A percentile compares a stretch with the other conserved stretches of the same genome.
These are phyloP conservation scores for Hylaeus anthracinus DNA, from an alignment of 1,140 invertebrate genomes.

Conservation along the genomic window DNA sequence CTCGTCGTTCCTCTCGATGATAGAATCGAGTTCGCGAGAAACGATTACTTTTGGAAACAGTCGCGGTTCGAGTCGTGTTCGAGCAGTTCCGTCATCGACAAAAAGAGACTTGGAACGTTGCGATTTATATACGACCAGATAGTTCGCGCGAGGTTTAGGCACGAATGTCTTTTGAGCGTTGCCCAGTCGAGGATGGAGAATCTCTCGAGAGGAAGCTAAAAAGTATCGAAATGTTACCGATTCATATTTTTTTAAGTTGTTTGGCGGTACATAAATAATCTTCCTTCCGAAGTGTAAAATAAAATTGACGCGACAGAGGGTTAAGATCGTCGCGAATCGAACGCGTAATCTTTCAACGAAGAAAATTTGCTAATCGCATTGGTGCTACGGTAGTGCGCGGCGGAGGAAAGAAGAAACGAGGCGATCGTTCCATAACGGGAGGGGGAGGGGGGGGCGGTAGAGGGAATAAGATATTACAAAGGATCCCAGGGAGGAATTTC, in stretches of 20 bases:
- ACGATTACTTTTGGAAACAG: conserved; percentile 16
- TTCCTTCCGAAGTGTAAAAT: no score
- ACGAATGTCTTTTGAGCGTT: no score
- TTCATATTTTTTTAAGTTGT: no score
- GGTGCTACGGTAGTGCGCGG: neutral
- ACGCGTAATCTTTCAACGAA: neutral
- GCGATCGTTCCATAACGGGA: conserved; percentile 3
- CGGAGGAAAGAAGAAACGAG: neutral
- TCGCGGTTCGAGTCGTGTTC: neutral
- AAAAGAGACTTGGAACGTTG: neutral
- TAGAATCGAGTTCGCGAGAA: conserved; percentile 32
- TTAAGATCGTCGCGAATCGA: neutral
- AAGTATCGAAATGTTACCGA: no score
- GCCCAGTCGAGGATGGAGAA: no score
- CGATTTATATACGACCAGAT: no score
- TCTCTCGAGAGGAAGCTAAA: no score
- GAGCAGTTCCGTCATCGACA: neutral
- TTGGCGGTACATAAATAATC: no score
- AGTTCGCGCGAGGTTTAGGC: no score
- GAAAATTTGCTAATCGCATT: conserved; percentile 13
- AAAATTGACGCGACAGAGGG: no score
- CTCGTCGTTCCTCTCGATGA: neutral
- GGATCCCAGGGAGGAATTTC: conserved; percentile 1
- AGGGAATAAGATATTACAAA: conserved; percentile 30
- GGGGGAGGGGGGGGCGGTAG: neutral